Base-by-base conservation (phyloP, 2,888 invertebrate species). In the Seladonia tumulorum region DNA sequence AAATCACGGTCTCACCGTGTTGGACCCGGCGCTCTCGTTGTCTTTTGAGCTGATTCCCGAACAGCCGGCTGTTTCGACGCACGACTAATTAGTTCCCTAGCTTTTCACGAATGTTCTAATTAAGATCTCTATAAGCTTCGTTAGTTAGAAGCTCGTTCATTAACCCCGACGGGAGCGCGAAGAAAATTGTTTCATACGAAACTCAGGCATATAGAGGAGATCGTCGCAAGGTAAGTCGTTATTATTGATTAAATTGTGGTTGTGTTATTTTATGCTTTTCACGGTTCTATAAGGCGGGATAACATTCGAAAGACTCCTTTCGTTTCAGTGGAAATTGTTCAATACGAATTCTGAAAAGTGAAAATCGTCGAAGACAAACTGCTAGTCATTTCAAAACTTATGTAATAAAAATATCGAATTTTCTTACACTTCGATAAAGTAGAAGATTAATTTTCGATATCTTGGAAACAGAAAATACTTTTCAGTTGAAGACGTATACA, bases 41-140 rank as follows among this genome's bases (percentile, higher is more conserved):
- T 53, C 66, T 77, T 70, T 53, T 45, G 29, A 42, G 42, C 25
- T 35, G 49, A 18, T n/a, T 47, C 66, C 22, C 60, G 60, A 42
- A 16, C 29, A 42, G 25, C 42, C 45, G 8, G 29, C 66, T 35
- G 16, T 18, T 22, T 4, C n/a, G 7, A 22, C 25, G 42, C 42
- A 29, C 14, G 63, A 29, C 60, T 83, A 81, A 82, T 76, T 76
- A 80, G 63, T 76, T 57, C 25, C 70, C n/a, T 53, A 35, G 25
- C 49, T 70, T 49, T 70, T 68, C 49, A 57, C n/a, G 49, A 77
- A 53, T 53, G 77, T 77, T 42, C 29, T 70, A 77, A 77, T 77
- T 77, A 77, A 70, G 49, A 53, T 18, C 53, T 35, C 16, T 42
- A 70, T 39, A n/a, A 25, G 53, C 70, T 70, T 77, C 70, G 70